These are phyloP conservation scores for Sminthopsis crassicaudata DNA, from an alignment of 2,113 vertebrate species.

Conservation along the genomic window DNA sequence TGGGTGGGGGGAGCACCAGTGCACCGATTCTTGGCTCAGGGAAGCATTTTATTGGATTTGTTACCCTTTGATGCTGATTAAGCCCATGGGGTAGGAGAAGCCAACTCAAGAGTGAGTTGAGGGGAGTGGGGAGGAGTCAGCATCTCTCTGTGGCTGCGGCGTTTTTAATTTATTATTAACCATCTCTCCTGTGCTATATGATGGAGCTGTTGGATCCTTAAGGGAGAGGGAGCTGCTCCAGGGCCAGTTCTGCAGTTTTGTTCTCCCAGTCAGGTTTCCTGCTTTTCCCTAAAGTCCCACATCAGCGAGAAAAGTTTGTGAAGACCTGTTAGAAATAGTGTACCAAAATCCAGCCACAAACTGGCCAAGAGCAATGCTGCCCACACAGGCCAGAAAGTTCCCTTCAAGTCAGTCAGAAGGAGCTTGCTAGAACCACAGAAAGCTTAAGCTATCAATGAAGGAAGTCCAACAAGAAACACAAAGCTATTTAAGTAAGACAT, in stretches of 20 bases:
- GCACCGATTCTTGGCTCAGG: constrained; percentile 82
- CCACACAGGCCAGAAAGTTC: neutral
- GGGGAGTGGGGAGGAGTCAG: constrained; percentile 67
- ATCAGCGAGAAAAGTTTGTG: constrained; percentile 54
- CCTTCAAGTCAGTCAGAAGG: neutral
- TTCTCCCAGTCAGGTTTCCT: constrained; percentile 48
- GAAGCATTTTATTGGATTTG: constrained; percentile 88
- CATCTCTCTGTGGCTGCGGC: constrained; percentile 75
- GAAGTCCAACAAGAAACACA: neutral
- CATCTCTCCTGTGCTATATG: constrained; percentile 80
- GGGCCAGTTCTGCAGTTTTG: constrained; percentile 34
- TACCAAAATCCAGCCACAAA: neutral
- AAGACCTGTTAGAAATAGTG: constrained; percentile 49
- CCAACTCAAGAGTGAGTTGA: constrained; percentile 70
- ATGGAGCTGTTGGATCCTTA: constrained; percentile 74
- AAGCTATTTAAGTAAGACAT: neutral
- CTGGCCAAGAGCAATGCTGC: neutral
- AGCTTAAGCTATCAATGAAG: neutral
- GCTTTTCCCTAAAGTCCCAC: constrained; percentile 54
- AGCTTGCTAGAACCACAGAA: neutral
- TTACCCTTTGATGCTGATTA: constrained; percentile 88
- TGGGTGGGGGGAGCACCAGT: constrained; percentile 65
- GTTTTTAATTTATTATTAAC: constrained; percentile 89
- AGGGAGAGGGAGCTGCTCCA: constrained; percentile 68
- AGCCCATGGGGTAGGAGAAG: constrained; percentile 84